Percentiles rank a stretch among this genome's conserved stretches.
phyloP scores from a whole-genome alignment of 1,140 invertebrate species.

The Formica selysi region DNA sequence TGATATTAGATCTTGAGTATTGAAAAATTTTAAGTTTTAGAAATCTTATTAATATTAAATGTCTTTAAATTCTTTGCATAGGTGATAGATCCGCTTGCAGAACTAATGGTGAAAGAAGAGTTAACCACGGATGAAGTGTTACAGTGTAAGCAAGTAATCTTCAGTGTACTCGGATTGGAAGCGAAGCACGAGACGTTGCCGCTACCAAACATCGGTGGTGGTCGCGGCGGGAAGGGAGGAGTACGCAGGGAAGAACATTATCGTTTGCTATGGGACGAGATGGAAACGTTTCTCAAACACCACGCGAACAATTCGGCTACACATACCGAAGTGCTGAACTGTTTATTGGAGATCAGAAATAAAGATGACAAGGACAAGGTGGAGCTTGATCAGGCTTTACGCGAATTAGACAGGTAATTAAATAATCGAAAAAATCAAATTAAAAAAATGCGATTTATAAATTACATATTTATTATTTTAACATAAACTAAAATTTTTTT shows the following conservation, averaged over 20 bases:
- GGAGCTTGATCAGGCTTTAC: conserved; percentile 88
- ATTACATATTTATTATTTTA: not conserved
- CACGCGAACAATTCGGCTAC: conserved; percentile 89
- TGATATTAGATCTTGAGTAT: not conserved
- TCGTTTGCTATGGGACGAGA: conserved; percentile 94
- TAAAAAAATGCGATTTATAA: not conserved
- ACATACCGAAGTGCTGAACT: conserved; percentile 94
- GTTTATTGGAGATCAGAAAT: conserved; percentile 93
- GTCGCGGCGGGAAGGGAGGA: conserved; percentile 87
- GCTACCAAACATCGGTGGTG: conserved; percentile 88
- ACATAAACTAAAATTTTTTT: not conserved
- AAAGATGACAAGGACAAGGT: conserved; percentile 89
- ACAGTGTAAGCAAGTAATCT: conserved; percentile 95
- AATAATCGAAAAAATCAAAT: not conserved
- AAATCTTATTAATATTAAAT: not conserved
- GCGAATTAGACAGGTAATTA: conserved; percentile 88
- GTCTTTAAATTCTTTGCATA: conserved; percentile 76
- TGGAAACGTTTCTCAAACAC: conserved; percentile 93
- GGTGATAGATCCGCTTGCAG: conserved; percentile 93
- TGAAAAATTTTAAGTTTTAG: not conserved
- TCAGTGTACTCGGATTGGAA: conserved; percentile 93
- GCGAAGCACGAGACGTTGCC: conserved; percentile 93
- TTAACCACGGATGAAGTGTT: conserved; percentile 94
- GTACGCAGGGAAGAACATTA: conserved; percentile 95
- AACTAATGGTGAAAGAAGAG: conserved; percentile 93